Evolutionary conservation across 2,113 vertebrate species (phyloP).

Genomic region (Hippocampus mohnikei): DNA sequence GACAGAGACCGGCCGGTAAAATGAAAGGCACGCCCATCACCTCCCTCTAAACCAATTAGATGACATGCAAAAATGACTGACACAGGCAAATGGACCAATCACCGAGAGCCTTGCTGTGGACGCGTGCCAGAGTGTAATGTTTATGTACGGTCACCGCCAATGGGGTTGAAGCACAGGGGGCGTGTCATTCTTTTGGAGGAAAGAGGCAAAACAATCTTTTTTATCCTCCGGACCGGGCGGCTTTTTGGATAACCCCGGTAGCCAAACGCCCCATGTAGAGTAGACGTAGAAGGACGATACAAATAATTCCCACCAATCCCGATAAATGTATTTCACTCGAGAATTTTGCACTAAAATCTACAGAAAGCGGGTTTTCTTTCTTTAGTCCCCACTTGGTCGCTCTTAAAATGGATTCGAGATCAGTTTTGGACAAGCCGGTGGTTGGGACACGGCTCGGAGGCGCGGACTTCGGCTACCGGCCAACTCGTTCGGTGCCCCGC

Average conservation of each 20-base stretch:
- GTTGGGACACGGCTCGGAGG: slow-evolving; percentile 52
- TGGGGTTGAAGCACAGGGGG: slow-evolving; percentile 63
- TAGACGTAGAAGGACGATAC: slow-evolving; percentile 41
- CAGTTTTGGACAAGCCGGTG: slow-evolving; percentile 63
- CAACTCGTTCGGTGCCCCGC: slow-evolving; percentile 50
- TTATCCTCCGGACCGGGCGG: slow-evolving; percentile 69
- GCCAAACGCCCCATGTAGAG: slow-evolving; percentile 53
- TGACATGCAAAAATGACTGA: slow-evolving; percentile 44
- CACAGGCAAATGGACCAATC: slow-evolving; percentile 55
- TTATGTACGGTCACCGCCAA: slow-evolving; percentile 68
- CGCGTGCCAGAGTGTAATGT: slow-evolving; percentile 74
- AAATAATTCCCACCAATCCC: slow-evolving; percentile 43
- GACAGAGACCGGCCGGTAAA: slow-evolving; percentile 75
- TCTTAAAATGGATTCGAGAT: slow-evolving; percentile 75
- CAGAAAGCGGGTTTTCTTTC: slow-evolving; percentile 65
- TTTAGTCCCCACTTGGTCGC: slow-evolving; percentile 58
- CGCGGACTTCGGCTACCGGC: slow-evolving; percentile 50
- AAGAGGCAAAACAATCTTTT: slow-evolving; percentile 78
- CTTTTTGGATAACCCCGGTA: slow-evolving; percentile 57
- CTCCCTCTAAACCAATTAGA: slow-evolving; percentile 33
- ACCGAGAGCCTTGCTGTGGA: slow-evolving; percentile 46
- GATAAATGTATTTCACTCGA: slow-evolving; percentile 73
- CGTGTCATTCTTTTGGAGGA: slow-evolving; percentile 68
- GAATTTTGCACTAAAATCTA: slow-evolving; percentile 60
- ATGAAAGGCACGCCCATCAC: slow-evolving; percentile 58